Conservation (phyloP, 2,113 vertebrate genomes). For the Sigmodon hispidus region DNA sequence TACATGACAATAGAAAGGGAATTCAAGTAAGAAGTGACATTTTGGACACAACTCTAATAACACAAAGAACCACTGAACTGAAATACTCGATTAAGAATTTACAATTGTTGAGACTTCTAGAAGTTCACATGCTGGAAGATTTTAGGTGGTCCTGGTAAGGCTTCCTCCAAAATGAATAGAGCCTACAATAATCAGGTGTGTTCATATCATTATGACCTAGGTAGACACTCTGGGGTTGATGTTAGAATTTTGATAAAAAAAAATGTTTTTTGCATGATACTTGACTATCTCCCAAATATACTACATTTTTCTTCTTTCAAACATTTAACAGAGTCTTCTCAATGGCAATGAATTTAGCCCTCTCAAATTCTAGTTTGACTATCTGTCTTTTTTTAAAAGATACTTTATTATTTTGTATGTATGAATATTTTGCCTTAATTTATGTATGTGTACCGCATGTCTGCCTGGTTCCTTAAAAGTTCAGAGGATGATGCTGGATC, state of each 20-base stretch:
- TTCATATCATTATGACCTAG: not conserved
- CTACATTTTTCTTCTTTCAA: not conserved
- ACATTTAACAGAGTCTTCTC: conserved; percentile 7
- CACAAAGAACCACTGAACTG: not conserved
- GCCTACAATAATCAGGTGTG: conserved; percentile 16
- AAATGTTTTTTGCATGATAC: not conserved
- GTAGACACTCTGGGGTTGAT: not conserved
- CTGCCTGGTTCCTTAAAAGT: not conserved
- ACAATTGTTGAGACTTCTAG: conserved; percentile 39
- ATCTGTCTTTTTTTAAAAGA: not conserved
- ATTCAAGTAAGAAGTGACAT: conserved; percentile 25
- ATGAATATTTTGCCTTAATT: not conserved
- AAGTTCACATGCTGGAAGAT: conserved; percentile 27
- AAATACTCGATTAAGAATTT: conserved; percentile 37
- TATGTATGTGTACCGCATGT: not conserved
- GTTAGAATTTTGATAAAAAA: conserved; percentile 34
- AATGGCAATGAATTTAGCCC: not conserved
- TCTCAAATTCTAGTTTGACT: not conserved
- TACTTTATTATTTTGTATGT: not conserved
- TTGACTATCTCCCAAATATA: not conserved
- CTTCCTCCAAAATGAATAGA: conserved; percentile 47
- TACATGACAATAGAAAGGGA: not conserved
- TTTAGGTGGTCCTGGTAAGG: not conserved
- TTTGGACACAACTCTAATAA: conserved; percentile 46
- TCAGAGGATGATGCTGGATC: not conserved